A percentile compares a stretch with the other conserved stretches of the same genome.
Conservation (phyloP, 2,113 vertebrate species). For the Barnardius zonarius region DNA sequence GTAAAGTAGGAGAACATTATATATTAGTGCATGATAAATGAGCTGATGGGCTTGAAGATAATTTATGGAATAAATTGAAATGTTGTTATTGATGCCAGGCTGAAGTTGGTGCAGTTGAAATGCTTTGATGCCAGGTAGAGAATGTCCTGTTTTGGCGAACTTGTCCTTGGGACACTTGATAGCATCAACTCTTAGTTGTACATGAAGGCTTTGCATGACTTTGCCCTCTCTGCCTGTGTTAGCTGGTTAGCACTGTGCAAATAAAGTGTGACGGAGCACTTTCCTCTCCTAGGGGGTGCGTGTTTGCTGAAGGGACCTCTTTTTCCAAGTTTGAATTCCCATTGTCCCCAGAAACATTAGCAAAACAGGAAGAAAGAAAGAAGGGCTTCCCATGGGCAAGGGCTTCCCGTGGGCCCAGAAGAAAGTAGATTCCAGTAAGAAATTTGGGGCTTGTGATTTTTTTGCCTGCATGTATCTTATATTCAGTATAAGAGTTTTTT, state of each 20-base stretch:
- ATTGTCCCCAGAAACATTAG: neutral
- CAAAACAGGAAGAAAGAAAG: neutral
- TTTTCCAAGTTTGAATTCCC: neutral
- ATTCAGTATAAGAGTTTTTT: neutral
- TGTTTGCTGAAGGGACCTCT: neutral
- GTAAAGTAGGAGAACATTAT: neutral
- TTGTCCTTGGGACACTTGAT: neutral
- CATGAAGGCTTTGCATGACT: accelerated
- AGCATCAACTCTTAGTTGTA: neutral
- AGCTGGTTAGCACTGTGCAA: neutral
- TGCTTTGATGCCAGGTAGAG: neutral
- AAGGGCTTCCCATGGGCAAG: neutral
- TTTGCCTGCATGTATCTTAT: neutral
- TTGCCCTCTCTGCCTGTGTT: neutral
- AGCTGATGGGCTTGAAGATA: neutral
- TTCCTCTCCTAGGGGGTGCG: neutral
- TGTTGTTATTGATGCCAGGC: neutral
- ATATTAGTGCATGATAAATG: neutral
- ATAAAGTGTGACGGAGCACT: neutral
- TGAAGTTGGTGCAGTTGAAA: neutral
- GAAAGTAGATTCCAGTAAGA: neutral
- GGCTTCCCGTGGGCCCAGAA: neutral
- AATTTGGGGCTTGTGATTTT: neutral
- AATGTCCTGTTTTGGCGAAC: neutral
- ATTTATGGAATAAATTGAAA: neutral